Evolutionary conservation across 2,797 vertebrate genomes (phyloP).

Genomic region (Microctenopoma steveboyesi): DNA sequence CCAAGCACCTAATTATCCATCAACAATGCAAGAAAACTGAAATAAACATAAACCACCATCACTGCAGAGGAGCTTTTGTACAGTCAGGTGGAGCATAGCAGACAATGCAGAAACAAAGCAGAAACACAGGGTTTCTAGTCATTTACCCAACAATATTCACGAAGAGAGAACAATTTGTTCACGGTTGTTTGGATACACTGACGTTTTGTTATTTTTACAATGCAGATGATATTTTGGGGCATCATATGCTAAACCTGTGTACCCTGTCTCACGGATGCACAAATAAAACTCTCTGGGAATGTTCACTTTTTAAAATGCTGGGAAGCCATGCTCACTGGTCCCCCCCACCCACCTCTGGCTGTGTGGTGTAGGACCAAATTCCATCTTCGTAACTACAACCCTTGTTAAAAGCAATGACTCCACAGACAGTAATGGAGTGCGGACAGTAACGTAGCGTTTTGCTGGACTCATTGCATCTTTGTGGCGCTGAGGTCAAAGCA

Average conservation of each 20-base stretch:
- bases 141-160: conserved; percentile 25
- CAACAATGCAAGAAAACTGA: conserved; percentile 47
- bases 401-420: too few species aligned
- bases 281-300: background rate
- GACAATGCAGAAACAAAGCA: conserved; percentile 10
- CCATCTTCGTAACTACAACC: too few species aligned
- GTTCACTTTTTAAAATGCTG: too few species aligned
- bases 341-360: too few species aligned
- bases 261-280: conserved; percentile 5
- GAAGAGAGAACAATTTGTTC: conserved; percentile 35
- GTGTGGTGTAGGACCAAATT: too few species aligned
- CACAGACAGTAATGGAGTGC: too few species aligned
- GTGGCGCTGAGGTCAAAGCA: too few species aligned
- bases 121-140: conserved; percentile 10
- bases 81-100: conserved; percentile 18
- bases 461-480: too few species aligned
- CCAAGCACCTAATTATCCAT: conserved; percentile 67
- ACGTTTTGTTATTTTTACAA: conserved; percentile 29
- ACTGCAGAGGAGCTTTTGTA: conserved; percentile 17
- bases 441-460: too few species aligned
- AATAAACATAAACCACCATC: conserved; percentile 34
- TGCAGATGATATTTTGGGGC: conserved; percentile 22
- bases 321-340: too few species aligned
- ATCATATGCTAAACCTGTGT: conserved; percentile 16
- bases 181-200: conserved; percentile 13